phyloP scores from a whole-genome alignment of 2,797 vertebrate genomes.

The Tolypeutes matacus region DNA sequence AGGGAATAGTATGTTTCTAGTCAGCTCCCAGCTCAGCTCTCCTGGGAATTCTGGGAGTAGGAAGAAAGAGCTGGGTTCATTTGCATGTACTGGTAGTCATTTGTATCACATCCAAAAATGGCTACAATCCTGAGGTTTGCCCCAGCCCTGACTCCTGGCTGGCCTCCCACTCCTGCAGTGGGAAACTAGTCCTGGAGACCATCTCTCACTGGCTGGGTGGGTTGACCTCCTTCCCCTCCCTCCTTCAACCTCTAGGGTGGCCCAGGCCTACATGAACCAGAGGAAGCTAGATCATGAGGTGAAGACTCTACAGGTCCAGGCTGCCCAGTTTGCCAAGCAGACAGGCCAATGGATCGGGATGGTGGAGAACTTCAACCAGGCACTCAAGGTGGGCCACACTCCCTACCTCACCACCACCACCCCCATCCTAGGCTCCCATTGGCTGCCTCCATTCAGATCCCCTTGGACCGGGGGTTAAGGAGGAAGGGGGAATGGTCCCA shows the following conservation, averaged over 20 bases:
- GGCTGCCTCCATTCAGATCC: not conserved
- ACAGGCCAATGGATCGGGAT: constrained; percentile 97
- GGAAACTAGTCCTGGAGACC: not conserved
- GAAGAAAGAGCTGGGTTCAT: constrained; percentile 33
- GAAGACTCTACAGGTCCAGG: constrained; percentile 96
- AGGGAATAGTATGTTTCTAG: constrained; percentile 30
- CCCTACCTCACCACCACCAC: not conserved
- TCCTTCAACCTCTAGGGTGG: constrained; percentile 89
- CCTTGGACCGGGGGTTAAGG: not conserved
- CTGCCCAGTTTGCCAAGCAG: constrained; percentile 96
- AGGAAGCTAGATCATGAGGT: constrained; percentile 97
- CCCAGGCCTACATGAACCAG: constrained; percentile 97
- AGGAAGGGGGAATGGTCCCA: not conserved
- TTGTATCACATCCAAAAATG: not conserved
- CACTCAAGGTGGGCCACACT: constrained; percentile 91
- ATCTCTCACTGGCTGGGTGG: not conserved
- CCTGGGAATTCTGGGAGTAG: constrained; percentile 50
- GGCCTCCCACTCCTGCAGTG: not conserved
- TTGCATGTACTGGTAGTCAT: not conserved
- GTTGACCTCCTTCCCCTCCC: not conserved
- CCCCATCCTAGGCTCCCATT: not conserved
- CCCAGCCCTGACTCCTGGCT: constrained; percentile 31
- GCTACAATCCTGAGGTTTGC: constrained; percentile 28
- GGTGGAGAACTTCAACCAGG: constrained; percentile 99
- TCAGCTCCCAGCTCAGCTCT: constrained; percentile 11